phyloP scores from a whole-genome alignment of 2,113 vertebrate species.

The Excalfactoria chinensis region DNA sequence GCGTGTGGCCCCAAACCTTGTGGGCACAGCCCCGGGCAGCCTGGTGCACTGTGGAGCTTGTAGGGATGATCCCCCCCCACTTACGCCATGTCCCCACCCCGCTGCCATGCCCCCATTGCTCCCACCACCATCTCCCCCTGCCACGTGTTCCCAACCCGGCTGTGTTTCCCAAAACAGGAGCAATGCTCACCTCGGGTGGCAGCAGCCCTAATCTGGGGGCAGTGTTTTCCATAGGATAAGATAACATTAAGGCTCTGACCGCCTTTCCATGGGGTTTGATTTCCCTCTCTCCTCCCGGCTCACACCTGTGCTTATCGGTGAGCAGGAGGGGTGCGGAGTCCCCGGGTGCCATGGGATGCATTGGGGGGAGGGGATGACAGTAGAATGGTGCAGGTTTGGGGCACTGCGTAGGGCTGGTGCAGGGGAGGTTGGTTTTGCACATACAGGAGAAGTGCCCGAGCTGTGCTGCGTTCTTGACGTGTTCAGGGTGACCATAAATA shows the following conservation, averaged over 20 bases:
- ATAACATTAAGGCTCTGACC: slow-evolving; percentile 53
- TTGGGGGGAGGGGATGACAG: no score
- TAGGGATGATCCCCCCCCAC: neutral
- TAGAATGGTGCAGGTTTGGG: neutral
- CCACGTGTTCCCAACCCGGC: neutral
- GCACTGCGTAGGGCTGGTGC: neutral
- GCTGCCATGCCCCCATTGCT: neutral
- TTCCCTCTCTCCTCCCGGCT: neutral
- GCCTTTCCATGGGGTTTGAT: neutral
- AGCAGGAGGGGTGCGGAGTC: neutral
- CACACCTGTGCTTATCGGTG: neutral
- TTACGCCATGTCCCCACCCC: neutral
- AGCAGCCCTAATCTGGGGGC: neutral
- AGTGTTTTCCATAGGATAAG: slow-evolving; percentile 50
- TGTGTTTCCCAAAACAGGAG: slow-evolving; percentile 14
- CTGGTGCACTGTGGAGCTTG: neutral
- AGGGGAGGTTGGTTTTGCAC: neutral
- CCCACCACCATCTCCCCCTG: neutral
- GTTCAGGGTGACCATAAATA: slow-evolving; percentile 47
- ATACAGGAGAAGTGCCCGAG: neutral
- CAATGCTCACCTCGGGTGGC: neutral
- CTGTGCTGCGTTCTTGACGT: neutral
- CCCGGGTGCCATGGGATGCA: neutral
- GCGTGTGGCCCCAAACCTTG: neutral
- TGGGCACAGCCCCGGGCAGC: neutral